A percentile compares a stretch with the other conserved stretches of the same genome.
Conservation (phyloP, 2,888 invertebrate species). For the Epinotia brunnichana region DNA sequence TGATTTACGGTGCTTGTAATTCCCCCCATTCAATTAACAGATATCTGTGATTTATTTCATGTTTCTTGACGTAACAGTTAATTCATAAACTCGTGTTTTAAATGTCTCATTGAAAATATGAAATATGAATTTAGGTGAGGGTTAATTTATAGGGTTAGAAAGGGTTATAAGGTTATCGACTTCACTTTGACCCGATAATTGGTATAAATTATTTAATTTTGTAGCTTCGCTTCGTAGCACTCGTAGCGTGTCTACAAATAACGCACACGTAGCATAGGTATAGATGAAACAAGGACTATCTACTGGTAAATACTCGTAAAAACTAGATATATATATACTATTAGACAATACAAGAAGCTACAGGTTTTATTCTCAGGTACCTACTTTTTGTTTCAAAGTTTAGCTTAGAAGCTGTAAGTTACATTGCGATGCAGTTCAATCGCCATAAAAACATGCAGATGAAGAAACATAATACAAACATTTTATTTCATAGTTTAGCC, state of each 20-base stretch:
- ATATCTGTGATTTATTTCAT: constrained; percentile 16
- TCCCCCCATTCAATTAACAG: background rate
- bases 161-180: background rate
- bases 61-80: constrained; percentile 27
- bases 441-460: no score
- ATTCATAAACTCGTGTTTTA: constrained; percentile 12
- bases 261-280: background rate
- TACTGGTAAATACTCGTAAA: no score
- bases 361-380: no score
- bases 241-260: constrained; percentile 3
- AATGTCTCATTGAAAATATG: constrained; percentile 16
- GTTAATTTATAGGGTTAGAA: background rate
- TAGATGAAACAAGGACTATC: background rate
- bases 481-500: no score
- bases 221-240: background rate
- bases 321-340: no score
- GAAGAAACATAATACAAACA: no score
- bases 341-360: no score
- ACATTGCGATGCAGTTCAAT: no score
- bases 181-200: background rate
- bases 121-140: background rate
- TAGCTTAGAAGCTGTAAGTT: no score
- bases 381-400: no score
- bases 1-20: background rate
- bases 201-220: background rate